Evolutionary conservation across 1,140 invertebrate species (phyloP).

Genomic region (Drosophila simulans): DNA sequence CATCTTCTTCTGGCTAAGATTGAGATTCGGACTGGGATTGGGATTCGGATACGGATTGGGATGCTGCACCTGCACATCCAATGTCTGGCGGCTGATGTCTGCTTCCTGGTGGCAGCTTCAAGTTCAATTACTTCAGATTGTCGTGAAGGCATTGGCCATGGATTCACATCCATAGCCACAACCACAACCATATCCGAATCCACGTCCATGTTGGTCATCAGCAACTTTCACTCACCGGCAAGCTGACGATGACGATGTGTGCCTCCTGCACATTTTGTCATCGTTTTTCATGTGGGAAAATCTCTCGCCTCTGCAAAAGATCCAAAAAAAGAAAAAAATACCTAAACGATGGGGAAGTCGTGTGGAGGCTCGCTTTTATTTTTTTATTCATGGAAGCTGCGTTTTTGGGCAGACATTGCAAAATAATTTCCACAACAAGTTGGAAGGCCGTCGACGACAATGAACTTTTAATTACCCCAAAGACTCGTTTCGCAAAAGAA

Average conservation of each 20-base stretch:
- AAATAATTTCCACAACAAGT: conserved; percentile 67
- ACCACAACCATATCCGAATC: conserved; percentile 1
- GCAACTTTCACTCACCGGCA: conserved; percentile 28
- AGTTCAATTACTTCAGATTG: conserved; percentile 74
- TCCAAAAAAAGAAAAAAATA: conserved; percentile 3
- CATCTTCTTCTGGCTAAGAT: conserved; percentile 30
- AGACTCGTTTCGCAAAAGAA: conserved; percentile 60
- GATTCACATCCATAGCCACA: conserved; percentile 6
- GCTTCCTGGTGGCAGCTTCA: conserved; percentile 61
- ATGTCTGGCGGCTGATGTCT: background rate
- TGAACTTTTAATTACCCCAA: conserved; percentile 71
- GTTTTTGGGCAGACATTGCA: conserved; percentile 63
- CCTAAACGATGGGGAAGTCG: conserved; percentile 30
- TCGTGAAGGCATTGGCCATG: conserved; percentile 61
- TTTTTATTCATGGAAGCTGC: conserved; percentile 18
- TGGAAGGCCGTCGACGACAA: conserved; percentile 51
- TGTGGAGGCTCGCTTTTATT: conserved; percentile 6
- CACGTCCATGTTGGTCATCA: conserved; percentile 30
- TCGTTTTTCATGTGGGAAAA: conserved; percentile 74
- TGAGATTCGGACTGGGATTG: background rate
- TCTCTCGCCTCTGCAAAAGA: conserved; percentile 32
- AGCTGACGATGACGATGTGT: conserved; percentile 34
- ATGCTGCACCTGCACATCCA: conserved; percentile 39
- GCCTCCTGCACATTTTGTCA: conserved; percentile 65
- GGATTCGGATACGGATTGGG: background rate